A percentile compares a stretch with the other conserved stretches of the same genome.
Conservation (phyloP, 2,888 invertebrate genomes). For the Iphiclides podalirius region DNA sequence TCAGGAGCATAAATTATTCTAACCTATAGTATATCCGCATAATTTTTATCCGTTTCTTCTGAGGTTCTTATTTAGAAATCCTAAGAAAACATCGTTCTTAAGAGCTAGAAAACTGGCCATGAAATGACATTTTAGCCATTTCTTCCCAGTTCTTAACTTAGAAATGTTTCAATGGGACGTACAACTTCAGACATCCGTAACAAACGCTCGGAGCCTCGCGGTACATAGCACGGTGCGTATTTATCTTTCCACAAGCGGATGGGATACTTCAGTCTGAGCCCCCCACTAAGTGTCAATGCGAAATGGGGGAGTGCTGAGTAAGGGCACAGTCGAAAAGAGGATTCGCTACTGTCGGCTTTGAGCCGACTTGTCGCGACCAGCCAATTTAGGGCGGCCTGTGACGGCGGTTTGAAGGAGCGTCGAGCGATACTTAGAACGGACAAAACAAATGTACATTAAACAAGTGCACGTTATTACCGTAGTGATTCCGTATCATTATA, state of each 20-base stretch:
- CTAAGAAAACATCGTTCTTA: too few species aligned
- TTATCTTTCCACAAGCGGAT: neutral
- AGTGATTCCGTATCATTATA: neutral
- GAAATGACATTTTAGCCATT: too few species aligned
- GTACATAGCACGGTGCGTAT: neutral
- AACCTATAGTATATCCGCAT: too few species aligned
- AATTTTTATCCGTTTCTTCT: too few species aligned
- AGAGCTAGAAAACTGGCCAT: too few species aligned
- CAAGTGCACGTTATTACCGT: neutral
- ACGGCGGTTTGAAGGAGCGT: neutral
- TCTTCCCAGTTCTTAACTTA: too few species aligned
- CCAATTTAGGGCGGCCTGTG: slow-evolving; percentile 8
- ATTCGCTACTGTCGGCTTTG: slow-evolving; percentile 12
- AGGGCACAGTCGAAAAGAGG: slow-evolving; percentile 15
- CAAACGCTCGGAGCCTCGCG: neutral
- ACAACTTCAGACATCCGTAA: neutral
- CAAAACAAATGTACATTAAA: slow-evolving; percentile 2
- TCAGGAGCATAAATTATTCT: too few species aligned
- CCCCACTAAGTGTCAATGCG: slow-evolving; percentile 16
- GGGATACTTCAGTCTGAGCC: slow-evolving; percentile 14
- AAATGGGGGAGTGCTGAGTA: slow-evolving; percentile 13
- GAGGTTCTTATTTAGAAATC: too few species aligned
- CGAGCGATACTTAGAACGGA: neutral
- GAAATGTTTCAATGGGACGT: too few species aligned
- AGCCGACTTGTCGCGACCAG: slow-evolving; percentile 9